A percentile compares a stretch with the other conserved stretches of the same genome.
Conservation (phyloP, 2,888 invertebrate species). For the Tholera decimalis region DNA sequence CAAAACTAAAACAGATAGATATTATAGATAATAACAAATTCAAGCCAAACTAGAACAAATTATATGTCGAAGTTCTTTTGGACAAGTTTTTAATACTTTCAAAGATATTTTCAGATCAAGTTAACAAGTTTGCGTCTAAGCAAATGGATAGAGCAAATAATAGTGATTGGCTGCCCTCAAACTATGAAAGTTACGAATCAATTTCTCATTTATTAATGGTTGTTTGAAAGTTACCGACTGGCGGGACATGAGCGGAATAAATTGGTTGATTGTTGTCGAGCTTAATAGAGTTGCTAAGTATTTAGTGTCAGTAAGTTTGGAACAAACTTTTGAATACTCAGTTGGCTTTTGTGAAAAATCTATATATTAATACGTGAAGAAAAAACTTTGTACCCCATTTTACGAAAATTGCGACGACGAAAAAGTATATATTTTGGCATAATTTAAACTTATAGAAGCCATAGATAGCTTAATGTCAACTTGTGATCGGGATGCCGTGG, state of each 20-base stretch:
- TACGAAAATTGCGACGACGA: no score
- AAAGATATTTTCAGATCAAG: constrained; percentile 53
- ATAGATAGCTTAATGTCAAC: no score
- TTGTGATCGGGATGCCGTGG: no score
- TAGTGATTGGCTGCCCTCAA: constrained; percentile 31
- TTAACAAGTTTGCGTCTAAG: constrained; percentile 43
- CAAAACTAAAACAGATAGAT: constrained; percentile 15
- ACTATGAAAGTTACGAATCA: constrained; percentile 46
- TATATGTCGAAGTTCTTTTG: constrained; percentile 36
- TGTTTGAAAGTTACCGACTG: constrained; percentile 23
- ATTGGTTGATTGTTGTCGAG: constrained; percentile 11
- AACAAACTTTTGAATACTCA: background rate
- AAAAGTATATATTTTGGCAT: no score
- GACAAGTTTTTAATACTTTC: constrained; percentile 44
- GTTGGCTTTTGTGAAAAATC: no score
- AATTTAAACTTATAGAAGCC: no score
- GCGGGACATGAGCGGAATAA: constrained; percentile 9
- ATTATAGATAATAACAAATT: constrained; percentile 25
- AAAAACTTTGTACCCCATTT: no score
- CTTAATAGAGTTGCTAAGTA: background rate
- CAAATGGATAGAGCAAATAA: constrained; percentile 41
- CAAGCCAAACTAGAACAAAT: constrained; percentile 42
- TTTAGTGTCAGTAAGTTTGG: constrained; percentile 13
- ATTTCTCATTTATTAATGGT: constrained; percentile 50
- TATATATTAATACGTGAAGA: no score